Percentiles rank a stretch among this genome's conserved stretches.
Conservation (phyloP, 2,888 invertebrate genomes). For the Uloborus plumipes region DNA sequence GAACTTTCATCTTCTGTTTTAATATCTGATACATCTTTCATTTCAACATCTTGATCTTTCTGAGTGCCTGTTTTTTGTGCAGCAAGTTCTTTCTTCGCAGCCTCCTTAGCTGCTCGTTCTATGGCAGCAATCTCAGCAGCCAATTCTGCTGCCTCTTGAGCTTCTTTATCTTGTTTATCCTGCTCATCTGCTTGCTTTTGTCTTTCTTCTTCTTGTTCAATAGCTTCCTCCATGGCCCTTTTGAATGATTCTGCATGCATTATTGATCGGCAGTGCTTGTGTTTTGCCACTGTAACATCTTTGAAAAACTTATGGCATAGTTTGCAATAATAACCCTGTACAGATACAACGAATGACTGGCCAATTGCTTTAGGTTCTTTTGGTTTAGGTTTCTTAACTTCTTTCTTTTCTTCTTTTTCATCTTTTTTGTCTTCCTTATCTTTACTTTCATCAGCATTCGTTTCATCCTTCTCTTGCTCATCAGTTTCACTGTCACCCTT, state of each 20-base stretch:
- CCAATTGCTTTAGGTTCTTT: slow-evolving; percentile 57
- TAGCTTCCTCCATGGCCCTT: slow-evolving; percentile 57
- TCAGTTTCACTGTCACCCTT: slow-evolving; percentile 26
- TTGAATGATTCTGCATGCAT: slow-evolving; percentile 59
- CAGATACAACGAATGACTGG: slow-evolving; percentile 56
- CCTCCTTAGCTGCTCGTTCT: slow-evolving; percentile 53
- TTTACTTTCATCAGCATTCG: slow-evolving; percentile 19
- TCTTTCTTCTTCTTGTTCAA: slow-evolving; percentile 63
- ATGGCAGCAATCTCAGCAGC: slow-evolving; percentile 55
- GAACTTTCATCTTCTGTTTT: not conserved
- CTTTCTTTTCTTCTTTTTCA: slow-evolving; percentile 54
- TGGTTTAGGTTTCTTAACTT: slow-evolving; percentile 41
- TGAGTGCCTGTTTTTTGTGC: slow-evolving; percentile 35
- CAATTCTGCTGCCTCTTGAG: slow-evolving; percentile 49
- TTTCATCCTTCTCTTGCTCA: slow-evolving; percentile 30
- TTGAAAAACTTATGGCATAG: slow-evolving; percentile 62
- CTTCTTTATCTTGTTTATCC: slow-evolving; percentile 55
- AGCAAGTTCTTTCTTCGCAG: slow-evolving; percentile 44
- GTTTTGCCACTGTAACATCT: slow-evolving; percentile 51
- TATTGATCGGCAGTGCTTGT: slow-evolving; percentile 58
- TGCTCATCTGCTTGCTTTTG: slow-evolving; percentile 59
- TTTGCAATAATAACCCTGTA: slow-evolving; percentile 61
- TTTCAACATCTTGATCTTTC: slow-evolving; percentile 50
- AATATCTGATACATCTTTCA: slow-evolving; percentile 51
- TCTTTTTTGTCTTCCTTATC: slow-evolving; percentile 49